Evolutionary conservation across 2,888 invertebrate genomes (phyloP).

Genomic region (Pandemis corylana): DNA sequence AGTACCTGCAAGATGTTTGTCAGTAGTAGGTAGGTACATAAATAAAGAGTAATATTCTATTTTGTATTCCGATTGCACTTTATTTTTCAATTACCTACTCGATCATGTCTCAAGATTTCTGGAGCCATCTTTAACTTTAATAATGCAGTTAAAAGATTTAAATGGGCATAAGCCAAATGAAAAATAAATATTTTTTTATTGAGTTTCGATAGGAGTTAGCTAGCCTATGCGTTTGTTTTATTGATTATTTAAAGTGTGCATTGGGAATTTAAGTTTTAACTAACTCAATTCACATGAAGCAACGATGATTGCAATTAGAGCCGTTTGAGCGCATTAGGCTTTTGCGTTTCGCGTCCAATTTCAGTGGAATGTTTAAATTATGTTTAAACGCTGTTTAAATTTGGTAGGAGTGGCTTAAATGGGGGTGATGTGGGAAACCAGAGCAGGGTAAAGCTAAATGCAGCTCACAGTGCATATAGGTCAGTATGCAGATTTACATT

Average conservation of each 20-base stretch:
- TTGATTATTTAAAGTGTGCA: not conserved
- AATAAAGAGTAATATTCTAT: too few relatives aligned
- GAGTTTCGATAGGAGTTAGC: not conserved
- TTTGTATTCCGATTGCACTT: too few relatives aligned
- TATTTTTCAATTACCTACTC: too few relatives aligned
- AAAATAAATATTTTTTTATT: not conserved
- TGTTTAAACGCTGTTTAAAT: slow-evolving; percentile 34
- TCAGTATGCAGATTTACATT: not conserved
- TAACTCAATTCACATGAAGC: slow-evolving; percentile 24
- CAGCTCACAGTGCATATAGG: not conserved
- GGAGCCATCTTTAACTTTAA: too few relatives aligned
- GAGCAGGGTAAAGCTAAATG: slow-evolving; percentile 14
- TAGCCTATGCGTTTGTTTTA: not conserved
- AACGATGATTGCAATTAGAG: slow-evolving; percentile 37
- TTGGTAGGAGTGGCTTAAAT: slow-evolving; percentile 23
- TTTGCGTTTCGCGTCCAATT: slow-evolving; percentile 26
- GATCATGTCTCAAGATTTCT: too few relatives aligned
- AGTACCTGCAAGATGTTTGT: too few relatives aligned
- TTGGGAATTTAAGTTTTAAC: slow-evolving; percentile 20
- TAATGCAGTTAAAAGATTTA: too few relatives aligned
- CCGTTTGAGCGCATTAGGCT: slow-evolving; percentile 26
- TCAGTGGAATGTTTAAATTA: slow-evolving; percentile 31
- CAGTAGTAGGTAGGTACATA: too few relatives aligned
- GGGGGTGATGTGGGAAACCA: slow-evolving; percentile 5
- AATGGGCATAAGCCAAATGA: too few relatives aligned